These are phyloP conservation scores for Chrysomela aeneicollis DNA, from an alignment of 2,888 invertebrate species.

Conservation along the genomic window DNA sequence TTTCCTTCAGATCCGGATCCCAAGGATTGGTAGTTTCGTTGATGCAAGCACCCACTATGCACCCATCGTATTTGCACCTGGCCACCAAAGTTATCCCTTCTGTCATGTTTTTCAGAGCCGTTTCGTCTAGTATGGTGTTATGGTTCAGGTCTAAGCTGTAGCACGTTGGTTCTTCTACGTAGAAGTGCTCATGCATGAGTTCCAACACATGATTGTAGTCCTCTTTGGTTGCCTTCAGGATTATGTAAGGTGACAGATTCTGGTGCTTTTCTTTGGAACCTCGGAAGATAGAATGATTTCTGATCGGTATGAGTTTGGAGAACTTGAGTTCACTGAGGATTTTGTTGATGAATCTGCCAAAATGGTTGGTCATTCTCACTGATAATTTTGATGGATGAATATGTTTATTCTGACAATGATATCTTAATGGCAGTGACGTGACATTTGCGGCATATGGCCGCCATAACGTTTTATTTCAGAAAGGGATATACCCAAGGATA, in stretches of 20 bases:
- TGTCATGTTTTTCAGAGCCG: slow-evolving; percentile 50
- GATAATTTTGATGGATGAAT: slow-evolving; percentile 39
- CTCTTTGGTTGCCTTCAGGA: slow-evolving; percentile 59
- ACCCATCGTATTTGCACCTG: slow-evolving; percentile 55
- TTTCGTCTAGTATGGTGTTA: slow-evolving; percentile 47
- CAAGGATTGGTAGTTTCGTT: slow-evolving; percentile 64
- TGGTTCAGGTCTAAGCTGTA: slow-evolving; percentile 60
- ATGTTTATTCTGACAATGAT: no score
- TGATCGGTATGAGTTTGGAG: neutral
- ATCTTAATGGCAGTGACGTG: no score
- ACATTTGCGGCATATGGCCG: no score
- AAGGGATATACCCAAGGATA: no score
- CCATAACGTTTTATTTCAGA: no score
- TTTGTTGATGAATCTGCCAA: slow-evolving; percentile 38
- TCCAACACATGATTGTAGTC: slow-evolving; percentile 62
- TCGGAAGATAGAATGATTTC: slow-evolving; percentile 19
- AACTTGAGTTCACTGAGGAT: slow-evolving; percentile 32
- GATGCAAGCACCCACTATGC: slow-evolving; percentile 62
- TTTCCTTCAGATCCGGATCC: slow-evolving; percentile 64
- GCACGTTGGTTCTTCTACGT: slow-evolving; percentile 66
- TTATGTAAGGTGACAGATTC: slow-evolving; percentile 47
- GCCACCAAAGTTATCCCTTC: slow-evolving; percentile 52
- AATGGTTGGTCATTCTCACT: slow-evolving; percentile 47
- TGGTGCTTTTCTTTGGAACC: slow-evolving; percentile 20
- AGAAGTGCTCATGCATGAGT: slow-evolving; percentile 64